Conservation (phyloP, 2,113 vertebrate species). For the Anthoscopus minutus region DNA sequence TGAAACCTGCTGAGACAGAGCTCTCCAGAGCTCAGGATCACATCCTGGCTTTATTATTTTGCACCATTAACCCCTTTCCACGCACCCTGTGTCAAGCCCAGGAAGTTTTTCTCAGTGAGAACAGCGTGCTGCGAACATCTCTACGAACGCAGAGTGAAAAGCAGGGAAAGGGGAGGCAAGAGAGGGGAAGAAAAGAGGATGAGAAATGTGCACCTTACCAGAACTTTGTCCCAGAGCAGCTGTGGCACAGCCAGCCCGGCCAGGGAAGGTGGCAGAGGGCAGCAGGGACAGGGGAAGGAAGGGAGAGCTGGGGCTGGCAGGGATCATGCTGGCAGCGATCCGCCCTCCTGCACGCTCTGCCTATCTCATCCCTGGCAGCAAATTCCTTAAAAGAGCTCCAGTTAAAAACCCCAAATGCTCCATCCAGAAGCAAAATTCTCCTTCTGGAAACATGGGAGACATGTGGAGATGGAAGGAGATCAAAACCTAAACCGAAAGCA, state of each 20-base stretch:
- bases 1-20: not conserved
- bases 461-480: not conserved
- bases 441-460: not conserved
- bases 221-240: not conserved
- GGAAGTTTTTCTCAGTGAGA: not conserved
- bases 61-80: not conserved
- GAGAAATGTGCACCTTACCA: not conserved
- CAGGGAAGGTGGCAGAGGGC: not conserved
- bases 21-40: not conserved
- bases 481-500: not conserved
- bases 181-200: not conserved
- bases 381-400: not conserved
- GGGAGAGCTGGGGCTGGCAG: not conserved
- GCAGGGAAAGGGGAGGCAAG: not conserved
- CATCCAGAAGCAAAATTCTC: not conserved
- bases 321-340: not conserved
- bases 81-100: not conserved
- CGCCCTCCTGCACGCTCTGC: not conserved
- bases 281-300: not conserved
- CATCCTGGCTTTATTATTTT: not conserved
- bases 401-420: not conserved
- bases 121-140: not conserved
- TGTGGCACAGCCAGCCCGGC: not conserved
- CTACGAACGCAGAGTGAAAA: accelerated
- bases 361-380: not conserved